A percentile compares a stretch with the other conserved stretches of the same genome.
Evolutionary conservation across 2,797 vertebrate species (phyloP).

Genomic region (Sebastes minor): DNA sequence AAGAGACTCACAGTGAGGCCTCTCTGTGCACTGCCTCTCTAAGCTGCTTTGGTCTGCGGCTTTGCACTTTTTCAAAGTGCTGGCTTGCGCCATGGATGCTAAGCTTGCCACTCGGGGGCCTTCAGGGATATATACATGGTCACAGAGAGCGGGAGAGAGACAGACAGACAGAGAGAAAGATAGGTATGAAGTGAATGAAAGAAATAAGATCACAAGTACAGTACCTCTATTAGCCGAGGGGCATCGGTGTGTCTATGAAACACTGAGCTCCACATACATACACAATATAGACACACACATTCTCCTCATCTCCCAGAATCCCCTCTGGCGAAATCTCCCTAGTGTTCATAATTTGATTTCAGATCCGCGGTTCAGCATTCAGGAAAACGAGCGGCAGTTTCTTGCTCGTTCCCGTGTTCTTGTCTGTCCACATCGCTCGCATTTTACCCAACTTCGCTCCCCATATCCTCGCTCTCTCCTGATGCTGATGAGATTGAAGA

Average conservation of each 20-base stretch:
- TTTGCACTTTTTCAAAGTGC: slow-evolving; percentile 77
- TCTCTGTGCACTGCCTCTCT: slow-evolving; percentile 59
- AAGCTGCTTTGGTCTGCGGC: slow-evolving; percentile 77
- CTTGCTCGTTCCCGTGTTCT: slow-evolving; percentile 15
- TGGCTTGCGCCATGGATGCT: slow-evolving; percentile 63
- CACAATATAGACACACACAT: slow-evolving; percentile 15
- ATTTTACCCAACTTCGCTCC: slow-evolving; percentile 24
- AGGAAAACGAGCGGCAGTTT: slow-evolving; percentile 17
- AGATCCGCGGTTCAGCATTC: slow-evolving; percentile 56
- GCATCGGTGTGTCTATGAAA: slow-evolving; percentile 41
- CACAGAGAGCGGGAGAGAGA: slow-evolving; percentile 14
- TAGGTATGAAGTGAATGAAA: slow-evolving; percentile 27
- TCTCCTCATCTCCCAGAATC: slow-evolving; percentile 33
- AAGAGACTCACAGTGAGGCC: slow-evolving; percentile 50
- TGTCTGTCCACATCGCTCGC: slow-evolving; percentile 29
- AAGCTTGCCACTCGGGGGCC: slow-evolving; percentile 59
- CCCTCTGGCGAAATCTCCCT: slow-evolving; percentile 63
- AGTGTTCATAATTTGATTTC: slow-evolving; percentile 75
- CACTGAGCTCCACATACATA: slow-evolving; percentile 21
- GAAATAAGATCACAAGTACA: slow-evolving; percentile 48
- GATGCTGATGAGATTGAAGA: slow-evolving; percentile 58
- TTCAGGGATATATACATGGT: slow-evolving; percentile 46
- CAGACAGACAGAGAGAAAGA: background rate
- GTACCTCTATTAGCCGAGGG: slow-evolving; percentile 51
- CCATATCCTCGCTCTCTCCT: background rate